Evolutionary conservation across 2,888 invertebrate genomes (phyloP), one percentile per base, ranked within the genome.

Genomic region (Dynastes grantii): DNA sequence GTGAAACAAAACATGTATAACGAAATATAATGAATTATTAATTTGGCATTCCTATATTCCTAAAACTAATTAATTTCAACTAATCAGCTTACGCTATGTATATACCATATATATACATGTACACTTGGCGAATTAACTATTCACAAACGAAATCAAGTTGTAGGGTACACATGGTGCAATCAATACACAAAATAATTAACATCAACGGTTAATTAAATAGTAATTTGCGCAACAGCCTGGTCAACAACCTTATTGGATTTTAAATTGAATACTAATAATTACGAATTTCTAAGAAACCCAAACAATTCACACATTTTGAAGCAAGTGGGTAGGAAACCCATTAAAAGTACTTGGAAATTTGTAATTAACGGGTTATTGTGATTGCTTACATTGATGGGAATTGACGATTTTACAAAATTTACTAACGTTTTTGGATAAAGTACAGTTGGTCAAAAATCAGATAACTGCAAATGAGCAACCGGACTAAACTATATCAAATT

Each of bases 141-240:
- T 55, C 37, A 37, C 37, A 58, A 40, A 53, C n/a, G 22, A 22
- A 22, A 22, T 22, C 22, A 22, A 22, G 22, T 22, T 22, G 53
- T n/a, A 67, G 49, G 16, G n/a, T 9, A 9, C 29, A 4, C 49
- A 27, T 22, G 40, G 27, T 27, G 16, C 22, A 40, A 73, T 61
- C 58, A 40, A 58, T 58, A 71, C 32, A 37, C 37, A 32, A 73
- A 40, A 61, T 73, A 40, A 61, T 61, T 58, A 73, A 40, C 40
- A 37, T 45, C 11, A 58, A 73, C 61, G 40, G 40, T 22, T 73
- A 73, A 61, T 73, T 73, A 73, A 40, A 40, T 40, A 37, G 22
- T 61, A 61, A 55, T 61, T 58, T 16, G 22, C 61, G 16, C 27
- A 40, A 40, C 71, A 40, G 16, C 8, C 3, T 37, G 37, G 32